Percentiles rank a stretch among this genome's conserved stretches.
These are phyloP conservation scores for Drosophila lacicola DNA, from an alignment of 2,888 invertebrate genomes.

Conservation along the genomic window DNA sequence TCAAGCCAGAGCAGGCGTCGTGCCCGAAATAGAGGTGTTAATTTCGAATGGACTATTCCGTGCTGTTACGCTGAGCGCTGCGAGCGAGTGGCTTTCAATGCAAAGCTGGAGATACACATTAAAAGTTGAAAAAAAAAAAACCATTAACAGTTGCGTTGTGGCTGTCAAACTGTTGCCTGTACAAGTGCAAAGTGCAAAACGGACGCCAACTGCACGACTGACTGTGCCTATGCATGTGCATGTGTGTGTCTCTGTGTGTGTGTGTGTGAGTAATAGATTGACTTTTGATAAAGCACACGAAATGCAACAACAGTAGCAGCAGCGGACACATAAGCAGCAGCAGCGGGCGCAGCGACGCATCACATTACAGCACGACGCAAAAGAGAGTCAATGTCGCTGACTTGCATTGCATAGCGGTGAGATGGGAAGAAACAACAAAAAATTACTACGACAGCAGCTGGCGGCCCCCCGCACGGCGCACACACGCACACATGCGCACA, in stretches of 20 bases:
- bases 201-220: constrained; percentile 21
- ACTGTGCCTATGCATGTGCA: constrained; percentile 1
- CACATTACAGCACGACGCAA: constrained; percentile 28
- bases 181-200: constrained; percentile 48
- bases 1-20: neutral
- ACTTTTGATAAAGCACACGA: constrained; percentile 40
- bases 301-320: constrained; percentile 22
- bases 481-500: constrained; percentile 14
- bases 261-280: constrained; percentile 28
- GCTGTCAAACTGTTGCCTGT: constrained; percentile 27
- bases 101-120: constrained; percentile 5
- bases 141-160: constrained; percentile 8
- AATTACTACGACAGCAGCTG: neutral
- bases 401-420: constrained; percentile 22
- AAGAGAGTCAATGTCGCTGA: constrained; percentile 52
- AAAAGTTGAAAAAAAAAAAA: neutral
- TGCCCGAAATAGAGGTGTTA: constrained; percentile 20
- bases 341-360: constrained; percentile 15
- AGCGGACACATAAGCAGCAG: neutral
- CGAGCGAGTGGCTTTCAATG: constrained; percentile 2
- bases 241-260: constrained; percentile 10
- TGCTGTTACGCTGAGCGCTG: neutral
- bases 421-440: constrained; percentile 1
- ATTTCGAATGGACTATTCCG: constrained; percentile 19
- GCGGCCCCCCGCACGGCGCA: constrained; percentile 5